Evolutionary conservation across 2,888 invertebrate genomes (phyloP).

Genomic region (Lampropteryx suffumata): DNA sequence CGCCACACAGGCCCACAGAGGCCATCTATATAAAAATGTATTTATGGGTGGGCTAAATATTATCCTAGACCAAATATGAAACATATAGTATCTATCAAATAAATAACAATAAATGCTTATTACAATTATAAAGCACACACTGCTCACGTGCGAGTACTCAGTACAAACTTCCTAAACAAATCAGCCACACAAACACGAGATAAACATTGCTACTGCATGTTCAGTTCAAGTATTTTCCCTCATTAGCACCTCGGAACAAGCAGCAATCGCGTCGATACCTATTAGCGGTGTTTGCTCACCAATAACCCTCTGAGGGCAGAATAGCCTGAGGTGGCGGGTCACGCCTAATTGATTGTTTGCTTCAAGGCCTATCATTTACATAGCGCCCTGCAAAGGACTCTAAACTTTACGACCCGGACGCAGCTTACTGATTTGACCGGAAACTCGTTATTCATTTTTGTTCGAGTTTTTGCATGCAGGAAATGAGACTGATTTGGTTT

Average conservation of each 20-base stretch:
- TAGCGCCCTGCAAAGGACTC: constrained; percentile 14
- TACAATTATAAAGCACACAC: neutral
- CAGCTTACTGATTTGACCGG: neutral
- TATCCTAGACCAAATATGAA: too few relatives aligned
- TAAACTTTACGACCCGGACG: constrained; percentile 1
- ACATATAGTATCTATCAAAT: too few relatives aligned
- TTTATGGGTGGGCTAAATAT: too few relatives aligned
- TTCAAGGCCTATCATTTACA: constrained; percentile 20
- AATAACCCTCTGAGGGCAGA: constrained; percentile 15
- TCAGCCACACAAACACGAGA: constrained; percentile 9
- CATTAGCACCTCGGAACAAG: constrained; percentile 24
- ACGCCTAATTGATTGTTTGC: constrained; percentile 29
- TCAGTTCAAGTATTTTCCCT: constrained; percentile 23
- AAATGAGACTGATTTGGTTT: constrained; percentile 18
- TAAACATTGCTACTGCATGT: constrained; percentile 16
- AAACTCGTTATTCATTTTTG: neutral
- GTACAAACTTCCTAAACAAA: constrained; percentile 12
- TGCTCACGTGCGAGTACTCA: constrained; percentile 9
- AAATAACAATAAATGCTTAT: too few relatives aligned
- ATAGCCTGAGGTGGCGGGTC: constrained; percentile 15
- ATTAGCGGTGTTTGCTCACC: constrained; percentile 23
- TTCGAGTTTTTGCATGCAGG: constrained; percentile 15
- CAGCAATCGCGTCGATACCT: constrained; percentile 19
- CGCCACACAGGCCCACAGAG: too few relatives aligned
- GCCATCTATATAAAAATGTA: too few relatives aligned